Conservation (phyloP, 2,888 invertebrate genomes). For the Hydrotaea cyrtoneurina region DNA sequence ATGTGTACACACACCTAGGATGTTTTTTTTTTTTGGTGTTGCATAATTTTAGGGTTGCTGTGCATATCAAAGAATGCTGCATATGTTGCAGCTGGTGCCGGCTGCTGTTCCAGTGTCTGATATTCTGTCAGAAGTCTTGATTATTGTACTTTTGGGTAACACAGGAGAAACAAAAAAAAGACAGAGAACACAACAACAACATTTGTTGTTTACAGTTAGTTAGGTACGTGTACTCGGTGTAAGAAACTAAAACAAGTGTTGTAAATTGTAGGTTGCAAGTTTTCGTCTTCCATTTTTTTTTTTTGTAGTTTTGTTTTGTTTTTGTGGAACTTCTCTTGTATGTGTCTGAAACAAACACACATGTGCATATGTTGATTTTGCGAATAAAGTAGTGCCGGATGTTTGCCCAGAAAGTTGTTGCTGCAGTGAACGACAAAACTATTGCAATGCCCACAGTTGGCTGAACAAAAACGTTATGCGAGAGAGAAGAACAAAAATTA, state of each 20-base stretch:
- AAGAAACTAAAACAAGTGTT: neutral
- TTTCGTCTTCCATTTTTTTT: too few species aligned
- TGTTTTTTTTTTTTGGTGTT: neutral
- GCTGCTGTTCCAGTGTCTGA: too few species aligned
- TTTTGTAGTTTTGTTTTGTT: neutral
- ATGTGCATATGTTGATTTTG: constrained; percentile 4
- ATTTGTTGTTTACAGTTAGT: constrained; percentile 15
- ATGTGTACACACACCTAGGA: too few species aligned
- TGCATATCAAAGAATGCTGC: neutral
- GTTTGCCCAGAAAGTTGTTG: constrained; percentile 22
- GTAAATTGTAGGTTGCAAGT: constrained; percentile 12
- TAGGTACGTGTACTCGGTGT: neutral
- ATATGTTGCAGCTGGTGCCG: neutral
- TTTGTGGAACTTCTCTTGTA: neutral
- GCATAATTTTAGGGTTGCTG: constrained; percentile 5
- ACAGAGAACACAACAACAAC: neutral
- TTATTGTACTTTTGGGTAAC: neutral
- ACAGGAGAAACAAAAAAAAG: too few species aligned
- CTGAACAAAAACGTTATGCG: too few species aligned
- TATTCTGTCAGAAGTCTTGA: neutral
- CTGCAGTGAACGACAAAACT: neutral
- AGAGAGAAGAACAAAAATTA: too few species aligned
- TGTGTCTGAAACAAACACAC: neutral
- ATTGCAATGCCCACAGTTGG: neutral
- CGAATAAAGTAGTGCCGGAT: constrained; percentile 5